These are phyloP conservation scores for Cottus gobio DNA, from an alignment of 2,113 vertebrate genomes.

Conservation along the genomic window DNA sequence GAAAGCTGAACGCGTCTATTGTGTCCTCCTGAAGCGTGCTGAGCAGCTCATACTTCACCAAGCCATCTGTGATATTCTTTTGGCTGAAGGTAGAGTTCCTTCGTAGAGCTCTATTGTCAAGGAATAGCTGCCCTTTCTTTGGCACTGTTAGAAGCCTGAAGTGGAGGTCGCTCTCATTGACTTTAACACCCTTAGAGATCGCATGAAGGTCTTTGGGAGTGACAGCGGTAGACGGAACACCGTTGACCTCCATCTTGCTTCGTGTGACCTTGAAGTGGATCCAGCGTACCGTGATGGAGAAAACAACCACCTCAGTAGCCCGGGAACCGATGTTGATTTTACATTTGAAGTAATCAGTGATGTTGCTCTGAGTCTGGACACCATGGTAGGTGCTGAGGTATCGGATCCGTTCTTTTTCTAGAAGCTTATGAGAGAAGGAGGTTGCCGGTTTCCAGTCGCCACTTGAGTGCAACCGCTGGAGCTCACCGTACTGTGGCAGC, in stretches of 20 bases:
- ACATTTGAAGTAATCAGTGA: constrained; percentile 86
- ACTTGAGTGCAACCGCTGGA: constrained; percentile 82
- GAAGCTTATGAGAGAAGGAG: constrained; percentile 85
- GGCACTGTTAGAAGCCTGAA: constrained; percentile 86
- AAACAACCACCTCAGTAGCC: constrained; percentile 76
- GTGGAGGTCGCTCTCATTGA: constrained; percentile 80
- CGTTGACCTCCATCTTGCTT: constrained; percentile 82
- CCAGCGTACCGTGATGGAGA: constrained; percentile 84
- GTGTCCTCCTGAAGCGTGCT: constrained; percentile 70
- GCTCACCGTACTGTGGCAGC: constrained; percentile 83
- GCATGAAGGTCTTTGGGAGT: constrained; percentile 83
- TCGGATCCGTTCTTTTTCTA: constrained; percentile 81
- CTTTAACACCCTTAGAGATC: constrained; percentile 76
- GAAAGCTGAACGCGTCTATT: constrained; percentile 85
- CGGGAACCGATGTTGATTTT: constrained; percentile 80
- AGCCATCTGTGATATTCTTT: constrained; percentile 82
- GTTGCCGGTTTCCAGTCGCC: constrained; percentile 84
- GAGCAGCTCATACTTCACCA: constrained; percentile 85
- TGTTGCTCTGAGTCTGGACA: constrained; percentile 78
- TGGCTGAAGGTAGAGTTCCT: constrained; percentile 88
- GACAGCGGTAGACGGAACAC: constrained; percentile 74
- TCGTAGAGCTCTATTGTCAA: constrained; percentile 79
- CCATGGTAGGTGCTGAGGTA: constrained; percentile 85
- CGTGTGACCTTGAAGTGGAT: constrained; percentile 85
- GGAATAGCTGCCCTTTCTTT: constrained; percentile 84